phyloP scores from a whole-genome alignment of 2,797 vertebrate genomes.

The Hemibagrus guttatus region DNA sequence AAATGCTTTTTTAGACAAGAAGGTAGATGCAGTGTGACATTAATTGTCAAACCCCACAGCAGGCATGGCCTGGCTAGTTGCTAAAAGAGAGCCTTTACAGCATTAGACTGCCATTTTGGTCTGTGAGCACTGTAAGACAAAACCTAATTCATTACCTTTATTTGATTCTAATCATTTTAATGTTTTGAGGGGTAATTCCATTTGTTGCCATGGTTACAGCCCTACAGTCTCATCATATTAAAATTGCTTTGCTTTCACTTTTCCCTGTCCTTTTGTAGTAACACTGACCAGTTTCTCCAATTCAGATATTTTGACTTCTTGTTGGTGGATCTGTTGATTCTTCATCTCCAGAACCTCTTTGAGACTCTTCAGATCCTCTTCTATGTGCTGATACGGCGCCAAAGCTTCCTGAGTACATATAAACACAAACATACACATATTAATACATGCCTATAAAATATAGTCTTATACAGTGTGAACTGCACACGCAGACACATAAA shows the following conservation, averaged over 20 bases:
- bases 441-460: neutral
- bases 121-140: constrained; percentile 18
- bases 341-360: constrained; percentile 96
- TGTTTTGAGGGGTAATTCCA: neutral
- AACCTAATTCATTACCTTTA: constrained; percentile 3
- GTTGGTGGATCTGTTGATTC: constrained; percentile 93
- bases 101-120: neutral
- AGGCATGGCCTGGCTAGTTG: neutral
- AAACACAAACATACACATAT: constrained; percentile 24
- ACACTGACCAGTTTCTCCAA: constrained; percentile 91
- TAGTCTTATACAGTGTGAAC: neutral
- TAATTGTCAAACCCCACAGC: neutral
- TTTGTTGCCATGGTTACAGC: constrained; percentile 18
- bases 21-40: neutral
- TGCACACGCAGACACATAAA: neutral
- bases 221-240: neutral
- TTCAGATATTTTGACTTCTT: constrained; percentile 91
- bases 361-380: constrained; percentile 92
- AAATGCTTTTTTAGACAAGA: neutral
- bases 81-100: neutral
- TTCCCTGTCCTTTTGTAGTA: neutral
- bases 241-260: constrained; percentile 9
- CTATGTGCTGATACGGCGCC: constrained; percentile 92
- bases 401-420: constrained; percentile 77
- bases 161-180: constrained; percentile 17